Base-by-base conservation (phyloP, 2,888 invertebrate species). In the Harpalus rufipes region DNA sequence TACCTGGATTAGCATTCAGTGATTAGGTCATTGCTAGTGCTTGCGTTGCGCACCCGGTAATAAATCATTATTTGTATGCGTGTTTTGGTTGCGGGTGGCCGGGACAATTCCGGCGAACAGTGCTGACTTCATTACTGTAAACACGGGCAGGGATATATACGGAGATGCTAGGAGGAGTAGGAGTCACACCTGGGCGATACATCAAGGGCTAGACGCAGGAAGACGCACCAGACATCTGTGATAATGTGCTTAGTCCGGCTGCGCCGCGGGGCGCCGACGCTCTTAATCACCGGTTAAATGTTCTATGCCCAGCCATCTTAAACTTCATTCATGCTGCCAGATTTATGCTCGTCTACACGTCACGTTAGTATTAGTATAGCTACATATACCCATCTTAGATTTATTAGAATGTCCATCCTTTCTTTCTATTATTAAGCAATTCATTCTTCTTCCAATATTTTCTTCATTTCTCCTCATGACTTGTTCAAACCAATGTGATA, bases 1-100 rank as follows among this genome's bases (percentile, higher is more conserved):
- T 82, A 82, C 83, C 58, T 84, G 78, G 51, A 63, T 84, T 56
- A 78, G 78, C 58, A 84, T 84, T 84, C 84, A 84, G 16, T 84
- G 76, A 84, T 84, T 84, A 84, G 84, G 76, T 76, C 78, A 78
- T 76, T 83, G 72, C 51, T 76, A 16, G 32, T 32, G 32, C 41
- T 32, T 32, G 32, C 32, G 32, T 72, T 72, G 41, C 72, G 72
- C 76, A 44, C 21, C 21, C 76, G 58, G 88, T 87, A 88, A 89
- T 89, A 89, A 90, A 89, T 90, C 89, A 89, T 87, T 86, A 86
- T 87, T 86, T 88, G 87, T 89, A 89, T 89, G 87, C 87, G 87
- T 89, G 89, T 89, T 89, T 85, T 89, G 89, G 88, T 89, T 89
- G 89, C 88, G 89, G 89, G 89, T 89, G 89, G 89, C 87, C 90